Evolutionary conservation across 2,113 vertebrate species (phyloP).

Genomic region (Oncorhynchus nerka): DNA sequence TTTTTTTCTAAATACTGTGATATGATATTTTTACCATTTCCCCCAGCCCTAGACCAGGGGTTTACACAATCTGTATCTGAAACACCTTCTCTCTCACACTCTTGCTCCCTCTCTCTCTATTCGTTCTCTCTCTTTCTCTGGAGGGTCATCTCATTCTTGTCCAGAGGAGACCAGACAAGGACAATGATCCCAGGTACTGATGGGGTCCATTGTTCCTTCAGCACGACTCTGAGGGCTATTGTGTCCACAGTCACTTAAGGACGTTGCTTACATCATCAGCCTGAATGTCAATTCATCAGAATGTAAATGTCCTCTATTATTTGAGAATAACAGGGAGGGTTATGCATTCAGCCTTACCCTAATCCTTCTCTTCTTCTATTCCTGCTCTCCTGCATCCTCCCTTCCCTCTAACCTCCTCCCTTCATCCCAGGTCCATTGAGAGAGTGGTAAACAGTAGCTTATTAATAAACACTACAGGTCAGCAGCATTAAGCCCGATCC

Average conservation of each 20-base stretch:
- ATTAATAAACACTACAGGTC: slow-evolving; percentile 9
- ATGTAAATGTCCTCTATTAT: slow-evolving; percentile 33
- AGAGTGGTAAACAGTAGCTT: slow-evolving; percentile 13
- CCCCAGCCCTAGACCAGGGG: no score
- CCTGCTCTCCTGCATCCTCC: not conserved
- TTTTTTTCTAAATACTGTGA: no score
- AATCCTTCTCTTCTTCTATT: not conserved
- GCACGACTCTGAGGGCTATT: slow-evolving; percentile 18
- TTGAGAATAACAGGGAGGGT: slow-evolving; percentile 34
- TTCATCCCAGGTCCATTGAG: not conserved
- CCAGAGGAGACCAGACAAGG: not conserved
- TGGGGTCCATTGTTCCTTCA: slow-evolving; percentile 6
- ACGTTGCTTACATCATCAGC: slow-evolving; percentile 35
- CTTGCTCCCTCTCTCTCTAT: not conserved
- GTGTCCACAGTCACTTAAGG: slow-evolving; percentile 29
- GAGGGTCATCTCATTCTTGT: slow-evolving; percentile 6
- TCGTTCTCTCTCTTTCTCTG: not conserved
- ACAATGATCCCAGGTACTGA: not conserved
- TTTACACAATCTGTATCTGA: no score
- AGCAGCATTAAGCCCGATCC: slow-evolving; percentile 4
- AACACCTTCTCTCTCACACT: no score
- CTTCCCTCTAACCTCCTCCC: not conserved
- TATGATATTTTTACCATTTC: no score
- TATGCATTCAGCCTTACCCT: slow-evolving; percentile 8
- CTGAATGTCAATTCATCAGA: slow-evolving; percentile 9